Evolutionary conservation across 2,113 vertebrate genomes (phyloP).

Genomic region (Oryzias javanicus): DNA sequence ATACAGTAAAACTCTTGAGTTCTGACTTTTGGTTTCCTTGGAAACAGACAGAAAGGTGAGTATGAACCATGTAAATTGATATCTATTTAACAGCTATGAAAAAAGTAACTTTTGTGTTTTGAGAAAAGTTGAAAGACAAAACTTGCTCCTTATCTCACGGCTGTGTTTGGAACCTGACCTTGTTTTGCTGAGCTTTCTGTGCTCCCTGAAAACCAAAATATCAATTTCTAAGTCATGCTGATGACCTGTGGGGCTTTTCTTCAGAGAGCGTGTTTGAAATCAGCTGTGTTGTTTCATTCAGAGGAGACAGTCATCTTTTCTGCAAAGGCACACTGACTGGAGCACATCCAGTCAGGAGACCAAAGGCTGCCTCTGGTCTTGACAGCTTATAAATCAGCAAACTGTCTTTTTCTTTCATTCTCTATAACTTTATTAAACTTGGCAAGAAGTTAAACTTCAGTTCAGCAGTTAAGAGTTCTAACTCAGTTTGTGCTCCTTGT

Average conservation of each 20-base stretch:
- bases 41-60: constrained; percentile 58
- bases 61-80: constrained; percentile 2
- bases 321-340: constrained; percentile 43
- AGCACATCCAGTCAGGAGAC: constrained; percentile 54
- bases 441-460: constrained; percentile 18
- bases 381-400: constrained; percentile 34
- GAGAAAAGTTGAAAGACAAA: neutral
- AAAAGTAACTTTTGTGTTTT: too few species aligned
- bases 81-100: too few species aligned
- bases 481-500: too few species aligned
- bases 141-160: constrained; percentile 3
- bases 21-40: constrained; percentile 31
- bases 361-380: constrained; percentile 36
- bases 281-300: constrained; percentile 17
- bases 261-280: constrained; percentile 7
- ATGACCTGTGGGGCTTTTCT: constrained; percentile 17
- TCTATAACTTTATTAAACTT: constrained; percentile 18
- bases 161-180: constrained; percentile 17
- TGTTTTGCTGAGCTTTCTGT: neutral
- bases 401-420: constrained; percentile 41
- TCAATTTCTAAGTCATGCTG: constrained; percentile 23
- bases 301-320: constrained; percentile 40
- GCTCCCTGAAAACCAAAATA: constrained; percentile 8
- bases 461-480: neutral
- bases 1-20: constrained; percentile 30